Evolutionary conservation across 2,113 vertebrate genomes (phyloP).

Genomic region (Lagopus leucura): DNA sequence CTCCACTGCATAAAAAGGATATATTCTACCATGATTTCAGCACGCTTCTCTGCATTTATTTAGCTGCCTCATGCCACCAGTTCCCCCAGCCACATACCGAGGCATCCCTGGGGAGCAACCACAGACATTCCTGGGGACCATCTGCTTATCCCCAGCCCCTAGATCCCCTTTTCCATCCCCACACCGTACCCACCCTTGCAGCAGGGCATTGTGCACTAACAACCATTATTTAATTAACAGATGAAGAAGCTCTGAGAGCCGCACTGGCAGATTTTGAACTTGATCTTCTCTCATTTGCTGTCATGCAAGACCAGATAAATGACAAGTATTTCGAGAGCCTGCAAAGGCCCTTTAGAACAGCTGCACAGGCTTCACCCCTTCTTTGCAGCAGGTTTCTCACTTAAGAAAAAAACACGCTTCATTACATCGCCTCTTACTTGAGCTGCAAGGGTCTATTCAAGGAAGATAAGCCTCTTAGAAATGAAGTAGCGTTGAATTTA

Average conservation of each 20-base stretch:
- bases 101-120: conserved; percentile 36
- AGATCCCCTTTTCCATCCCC: conserved; percentile 49
- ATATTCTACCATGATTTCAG: conserved; percentile 70
- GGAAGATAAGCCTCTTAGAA: conserved; percentile 99
- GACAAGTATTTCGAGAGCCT: conserved; percentile 89
- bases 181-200: conserved; percentile 46
- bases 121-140: conserved; percentile 66
- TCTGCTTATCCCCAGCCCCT: conserved; percentile 71
- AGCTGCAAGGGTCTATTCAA: conserved; percentile 99
- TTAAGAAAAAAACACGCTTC: conserved; percentile 99
- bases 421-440: conserved; percentile 99
- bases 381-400: conserved; percentile 97
- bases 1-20: conserved; percentile 51
- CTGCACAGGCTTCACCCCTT: conserved; percentile 91
- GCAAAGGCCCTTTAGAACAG: conserved; percentile 89
- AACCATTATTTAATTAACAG: conserved; percentile 84
- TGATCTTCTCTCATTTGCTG: conserved; percentile 88
- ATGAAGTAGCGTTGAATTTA: conserved; percentile 99
- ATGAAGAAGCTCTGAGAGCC: conserved; percentile 82
- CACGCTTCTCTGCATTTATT: conserved; percentile 71
- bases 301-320: conserved; percentile 96
- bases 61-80: conserved; percentile 73
- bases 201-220: conserved; percentile 72
- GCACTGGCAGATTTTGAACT: conserved; percentile 83
- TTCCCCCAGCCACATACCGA: conserved; percentile 62